These are phyloP conservation scores for Prunella himalayana DNA, from an alignment of 2,113 vertebrate species.

Conservation along the genomic window DNA sequence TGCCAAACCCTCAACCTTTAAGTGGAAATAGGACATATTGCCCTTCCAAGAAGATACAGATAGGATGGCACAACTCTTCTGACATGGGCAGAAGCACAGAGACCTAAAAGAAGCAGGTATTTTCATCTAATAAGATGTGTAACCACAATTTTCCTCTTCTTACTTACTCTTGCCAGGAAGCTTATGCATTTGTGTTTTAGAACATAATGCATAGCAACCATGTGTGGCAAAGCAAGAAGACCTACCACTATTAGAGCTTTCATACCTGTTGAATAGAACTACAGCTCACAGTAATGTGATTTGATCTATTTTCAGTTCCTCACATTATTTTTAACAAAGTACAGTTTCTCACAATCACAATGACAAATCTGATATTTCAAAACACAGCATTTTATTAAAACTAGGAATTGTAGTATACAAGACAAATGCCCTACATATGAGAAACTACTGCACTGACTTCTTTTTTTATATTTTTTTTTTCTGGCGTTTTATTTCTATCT, in stretches of 20 bases:
- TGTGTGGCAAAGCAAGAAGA: not conserved
- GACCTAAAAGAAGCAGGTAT: not conserved
- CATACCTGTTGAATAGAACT: not conserved
- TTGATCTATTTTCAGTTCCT: not conserved
- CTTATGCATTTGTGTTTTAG: not conserved
- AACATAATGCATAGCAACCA: slow-evolving; percentile 14
- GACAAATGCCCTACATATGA: not conserved
- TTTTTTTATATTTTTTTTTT: not conserved
- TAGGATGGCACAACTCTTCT: not conserved
- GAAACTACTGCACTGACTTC: not conserved
- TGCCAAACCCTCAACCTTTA: slow-evolving; percentile 24
- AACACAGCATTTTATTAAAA: not conserved
- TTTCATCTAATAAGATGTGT: not conserved
- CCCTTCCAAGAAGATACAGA: not conserved
- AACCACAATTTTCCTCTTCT: not conserved
- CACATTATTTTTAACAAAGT: not conserved
- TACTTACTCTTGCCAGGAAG: not conserved
- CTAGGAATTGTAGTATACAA: not conserved
- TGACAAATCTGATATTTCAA: not conserved
- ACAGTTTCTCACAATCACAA: not conserved
- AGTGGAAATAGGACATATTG: not conserved
- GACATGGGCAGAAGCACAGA: not conserved
- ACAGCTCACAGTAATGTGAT: not conserved
- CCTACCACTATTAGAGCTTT: not conserved
- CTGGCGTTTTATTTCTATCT: not conserved